Percentiles rank a stretch among this genome's conserved stretches.
Evolutionary conservation across 1,140 invertebrate species (phyloP).

Genomic region (Caerostris darwini): DNA sequence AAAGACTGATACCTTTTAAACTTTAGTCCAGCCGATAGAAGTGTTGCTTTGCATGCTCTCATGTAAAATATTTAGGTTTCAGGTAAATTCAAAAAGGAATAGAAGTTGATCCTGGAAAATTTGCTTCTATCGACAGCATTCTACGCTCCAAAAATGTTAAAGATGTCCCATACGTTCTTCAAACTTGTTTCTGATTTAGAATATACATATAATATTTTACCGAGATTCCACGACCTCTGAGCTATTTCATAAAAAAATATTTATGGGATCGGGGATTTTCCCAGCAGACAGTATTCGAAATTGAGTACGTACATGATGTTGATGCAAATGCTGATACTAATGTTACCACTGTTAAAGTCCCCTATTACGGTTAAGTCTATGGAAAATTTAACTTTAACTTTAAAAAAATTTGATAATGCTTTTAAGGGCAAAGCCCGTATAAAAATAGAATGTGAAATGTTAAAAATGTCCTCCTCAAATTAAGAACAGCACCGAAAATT

Average conservation of each 20-base stretch:
- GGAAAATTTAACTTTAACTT: no score
- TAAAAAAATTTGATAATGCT: no score
- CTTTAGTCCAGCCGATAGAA: not conserved
- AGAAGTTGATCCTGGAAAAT: slow-evolving; percentile 78
- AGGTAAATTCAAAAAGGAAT: slow-evolving; percentile 74
- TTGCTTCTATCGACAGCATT: slow-evolving; percentile 77
- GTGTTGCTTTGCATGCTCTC: not conserved
- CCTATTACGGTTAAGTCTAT: no score
- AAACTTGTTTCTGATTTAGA: not conserved
- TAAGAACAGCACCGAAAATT: no score
- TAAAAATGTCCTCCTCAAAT: no score
- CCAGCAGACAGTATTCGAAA: no score
- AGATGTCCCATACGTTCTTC: slow-evolving; percentile 81
- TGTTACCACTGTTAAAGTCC: no score
- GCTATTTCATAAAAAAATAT: slow-evolving; percentile 78
- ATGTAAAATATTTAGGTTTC: slow-evolving; percentile 1
- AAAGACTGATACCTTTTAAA: slow-evolving; percentile 40
- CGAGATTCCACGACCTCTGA: not conserved
- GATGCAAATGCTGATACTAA: no score
- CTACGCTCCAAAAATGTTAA: slow-evolving; percentile 79
- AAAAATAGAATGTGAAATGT: no score
- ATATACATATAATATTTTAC: not conserved
- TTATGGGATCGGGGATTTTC: slow-evolving; percentile 61
- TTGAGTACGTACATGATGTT: no score
- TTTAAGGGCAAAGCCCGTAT: no score